Evolutionary conservation across 2,113 vertebrate genomes (phyloP), one percentile per base, ranked within the genome.

Genomic region (Irena cyanogastra): DNA sequence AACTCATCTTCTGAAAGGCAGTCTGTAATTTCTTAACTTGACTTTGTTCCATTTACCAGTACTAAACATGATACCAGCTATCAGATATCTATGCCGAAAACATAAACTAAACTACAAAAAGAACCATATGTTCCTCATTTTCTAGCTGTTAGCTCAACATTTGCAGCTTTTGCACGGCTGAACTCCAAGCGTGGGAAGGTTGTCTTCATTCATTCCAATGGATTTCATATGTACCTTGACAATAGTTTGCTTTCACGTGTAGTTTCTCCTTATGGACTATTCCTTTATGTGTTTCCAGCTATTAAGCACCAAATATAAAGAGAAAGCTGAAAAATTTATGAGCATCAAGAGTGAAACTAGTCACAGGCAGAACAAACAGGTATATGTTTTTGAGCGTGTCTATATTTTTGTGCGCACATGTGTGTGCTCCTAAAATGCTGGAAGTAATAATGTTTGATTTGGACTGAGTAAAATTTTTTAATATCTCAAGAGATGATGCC

Each of bases 81-180:
- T 57, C 59, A 94, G 59, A 79, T 20, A 63, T 42, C 65, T 72
- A 49, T 35, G n/a, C 30, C 49, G 24, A 79, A 63, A 69, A 71
- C 57, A 79, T 65, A 71, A 52, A 6, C 28, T 56, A 54, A 75
- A 35, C 4, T 35, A 85, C 39, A 64, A 56, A 90, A 92, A 68
- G 22, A 50, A 80, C 27, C 44, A 76, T 93, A 80, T 59, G 27
- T 90, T 91, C 47, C 56, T 69, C 59, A 68, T 94, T 91, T 89
- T 66, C 68, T 95, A 82, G 33, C 42, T 96, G 89, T 95, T 94
- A 45, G 53, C 35, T 72, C 66, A 93, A 87, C 22, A 80, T 87
- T 86, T 90, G 30, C 83, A 78, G 56, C 21, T 95, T 93, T 95
- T 84, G 42, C 63, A 95, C 44, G 44, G 49, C 64, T 79, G 49